These are phyloP conservation scores for Heliconius himera DNA, from an alignment of 1,140 invertebrate genomes.

Conservation along the genomic window DNA sequence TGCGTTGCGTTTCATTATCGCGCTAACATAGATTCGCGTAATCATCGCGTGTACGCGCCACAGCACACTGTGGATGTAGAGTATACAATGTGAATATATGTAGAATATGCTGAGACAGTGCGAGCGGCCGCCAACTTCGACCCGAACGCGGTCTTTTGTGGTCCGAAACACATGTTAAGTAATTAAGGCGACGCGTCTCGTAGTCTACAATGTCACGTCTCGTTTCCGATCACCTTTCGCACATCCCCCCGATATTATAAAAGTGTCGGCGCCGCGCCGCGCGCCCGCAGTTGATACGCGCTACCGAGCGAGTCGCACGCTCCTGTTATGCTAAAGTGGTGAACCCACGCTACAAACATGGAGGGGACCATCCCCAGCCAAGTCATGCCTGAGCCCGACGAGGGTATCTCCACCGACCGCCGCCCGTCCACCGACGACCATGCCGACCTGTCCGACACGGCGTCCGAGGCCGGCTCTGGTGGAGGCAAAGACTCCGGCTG, in stretches of 20 bases:
- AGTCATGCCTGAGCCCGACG: slow-evolving; percentile 61
- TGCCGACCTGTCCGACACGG: slow-evolving; percentile 85
- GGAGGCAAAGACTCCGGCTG: slow-evolving; percentile 85
- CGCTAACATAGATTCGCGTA: slow-evolving; percentile 37
- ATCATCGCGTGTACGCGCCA: slow-evolving; percentile 32
- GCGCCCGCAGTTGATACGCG: slow-evolving; percentile 71
- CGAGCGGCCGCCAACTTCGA: slow-evolving; percentile 41
- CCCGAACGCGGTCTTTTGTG: slow-evolving; percentile 40
- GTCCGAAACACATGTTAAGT: slow-evolving; percentile 44
- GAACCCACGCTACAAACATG: slow-evolving; percentile 59
- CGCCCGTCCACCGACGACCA: slow-evolving; percentile 76
- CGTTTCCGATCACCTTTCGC: slow-evolving; percentile 69
- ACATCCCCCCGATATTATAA: slow-evolving; percentile 77
- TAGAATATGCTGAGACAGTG: slow-evolving; percentile 27
- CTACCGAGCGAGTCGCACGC: slow-evolving; percentile 67
- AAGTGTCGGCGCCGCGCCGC: slow-evolving; percentile 59
- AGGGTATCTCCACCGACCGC: slow-evolving; percentile 73
- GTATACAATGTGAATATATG: slow-evolving; percentile 28
- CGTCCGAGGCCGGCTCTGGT: slow-evolving; percentile 82
- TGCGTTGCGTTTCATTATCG: slow-evolving; percentile 32
- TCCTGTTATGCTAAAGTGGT: slow-evolving; percentile 68
- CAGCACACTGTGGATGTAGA: not conserved
- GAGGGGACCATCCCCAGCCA: slow-evolving; percentile 65
- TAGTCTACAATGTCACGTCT: slow-evolving; percentile 72
- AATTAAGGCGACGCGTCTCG: slow-evolving; percentile 53